A percentile compares a stretch with the other conserved stretches of the same genome.
These are phyloP conservation scores for Nannobrachium achirus DNA, from an alignment of 2,113 vertebrate genomes.

Conservation along the genomic window DNA sequence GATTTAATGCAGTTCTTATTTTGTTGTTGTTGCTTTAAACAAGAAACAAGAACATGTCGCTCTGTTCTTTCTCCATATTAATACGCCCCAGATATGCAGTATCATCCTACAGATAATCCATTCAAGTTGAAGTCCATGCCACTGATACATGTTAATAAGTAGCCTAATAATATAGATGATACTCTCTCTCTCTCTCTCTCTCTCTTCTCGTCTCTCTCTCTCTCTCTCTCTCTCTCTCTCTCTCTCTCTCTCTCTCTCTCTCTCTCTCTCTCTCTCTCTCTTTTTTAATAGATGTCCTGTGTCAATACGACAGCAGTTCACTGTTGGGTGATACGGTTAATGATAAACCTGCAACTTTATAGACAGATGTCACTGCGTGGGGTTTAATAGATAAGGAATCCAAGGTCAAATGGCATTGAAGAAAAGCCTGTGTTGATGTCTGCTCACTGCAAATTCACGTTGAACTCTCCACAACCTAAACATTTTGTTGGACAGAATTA, in stretches of 20 bases:
- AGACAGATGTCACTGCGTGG: conserved; percentile 64
- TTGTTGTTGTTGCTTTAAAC: no score
- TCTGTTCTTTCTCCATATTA: conserved; percentile 29
- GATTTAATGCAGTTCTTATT: not conserved
- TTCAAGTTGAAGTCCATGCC: conserved; percentile 56
- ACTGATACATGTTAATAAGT: conserved; percentile 69
- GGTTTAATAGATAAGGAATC: conserved; percentile 56
- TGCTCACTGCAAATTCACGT: not conserved
- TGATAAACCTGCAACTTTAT: conserved; percentile 70
- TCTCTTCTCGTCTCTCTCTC: not conserved
- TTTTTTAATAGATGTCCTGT: conserved; percentile 52
- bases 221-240: conserved; percentile 12
- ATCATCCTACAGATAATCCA: conserved; percentile 38
- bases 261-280: conserved; percentile 9
- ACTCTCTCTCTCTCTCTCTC: not conserved
- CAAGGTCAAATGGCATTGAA: conserved; percentile 31
- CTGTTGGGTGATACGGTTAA: conserved; percentile 60
- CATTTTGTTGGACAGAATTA: no score
- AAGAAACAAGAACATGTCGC: conserved; percentile 36
- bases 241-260: conserved; percentile 10
- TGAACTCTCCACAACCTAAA: not conserved
- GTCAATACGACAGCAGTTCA: conserved; percentile 39
- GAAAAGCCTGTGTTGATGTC: not conserved
- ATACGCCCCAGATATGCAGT: conserved; percentile 14
- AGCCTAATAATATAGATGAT: conserved; percentile 62